Base-by-base conservation (phyloP, 2,888 invertebrate species). In the Tachystola acroxantha region DNA sequence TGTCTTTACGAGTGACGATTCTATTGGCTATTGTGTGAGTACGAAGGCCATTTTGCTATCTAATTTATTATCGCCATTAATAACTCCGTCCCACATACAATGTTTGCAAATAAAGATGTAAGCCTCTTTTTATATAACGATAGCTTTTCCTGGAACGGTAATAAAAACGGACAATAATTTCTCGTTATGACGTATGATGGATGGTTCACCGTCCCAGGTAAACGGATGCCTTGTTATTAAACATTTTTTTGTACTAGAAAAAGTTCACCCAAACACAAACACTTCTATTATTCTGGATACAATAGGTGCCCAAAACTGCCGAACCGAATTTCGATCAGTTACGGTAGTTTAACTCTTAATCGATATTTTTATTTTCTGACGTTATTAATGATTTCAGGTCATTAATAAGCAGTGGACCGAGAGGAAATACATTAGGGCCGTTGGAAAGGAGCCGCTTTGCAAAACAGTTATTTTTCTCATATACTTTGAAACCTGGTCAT, bases 301-400 rank as follows among this genome's bases (percentile, higher is more conserved):
- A 86, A 85, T 75, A 57, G 77, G 48, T 46, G 57, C 55, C 64
- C 60, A 54, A 69, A 75, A 69, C 73, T 66, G 68, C 65, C 73
- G 74, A 60, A 59, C 66, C 79, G 73, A 81, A 84, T 82, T 73
- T 65, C 69, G 63, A 82, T 85, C 76, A 57, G 85, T 76, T 68
- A 84, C 80, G 85, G 75, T 73, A 75, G 75, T 82, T 85, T 80
- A 84, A 80, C 69, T 67, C 62, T 73, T 80, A 79, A 86, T 84
- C 73, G 78, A 63, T 73, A 72, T 76, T 84, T 80, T 82, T 81
- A 75, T 69, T 65, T 66, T 57, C 68, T 60, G 57, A 62, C 62
- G 75, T 75, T 80, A 80, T 78, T 81, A 80, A 80, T 69, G 62
- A 81, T 79, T 76, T 29, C 28, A 25, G 32, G 14, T 16, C 37